Evolutionary conservation across 64 coral and sea anemone genomes (phyloP).

Genomic region (Montipora capricornis): DNA sequence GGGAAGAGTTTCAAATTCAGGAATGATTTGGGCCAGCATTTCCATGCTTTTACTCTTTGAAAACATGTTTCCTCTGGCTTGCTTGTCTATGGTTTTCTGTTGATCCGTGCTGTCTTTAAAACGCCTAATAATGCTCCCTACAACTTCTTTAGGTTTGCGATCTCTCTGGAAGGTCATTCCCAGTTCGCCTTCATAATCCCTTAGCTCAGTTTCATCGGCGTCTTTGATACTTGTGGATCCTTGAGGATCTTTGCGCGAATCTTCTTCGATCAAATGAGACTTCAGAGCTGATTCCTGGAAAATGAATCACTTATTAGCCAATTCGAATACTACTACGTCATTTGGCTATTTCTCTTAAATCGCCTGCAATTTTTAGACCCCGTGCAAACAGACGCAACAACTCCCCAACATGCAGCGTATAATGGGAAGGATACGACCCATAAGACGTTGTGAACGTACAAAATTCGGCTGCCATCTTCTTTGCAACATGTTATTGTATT

Average conservation of each 20-base stretch:
- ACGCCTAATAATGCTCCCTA: slow-evolving; percentile 25
- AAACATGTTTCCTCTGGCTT: not conserved
- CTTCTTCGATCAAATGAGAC: not conserved
- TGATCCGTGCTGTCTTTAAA: not conserved
- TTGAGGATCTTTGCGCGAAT: not conserved
- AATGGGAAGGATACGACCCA: too few relatives aligned
- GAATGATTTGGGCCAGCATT: not conserved
- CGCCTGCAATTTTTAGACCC: too few relatives aligned
- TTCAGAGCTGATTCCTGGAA: not conserved
- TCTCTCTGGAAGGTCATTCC: not conserved
- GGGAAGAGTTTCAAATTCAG: slow-evolving; percentile 25
- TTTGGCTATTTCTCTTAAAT: too few relatives aligned
- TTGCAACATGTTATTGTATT: too few relatives aligned
- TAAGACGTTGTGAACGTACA: too few relatives aligned
- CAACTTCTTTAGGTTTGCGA: slow-evolving; percentile 4
- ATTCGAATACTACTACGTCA: too few relatives aligned
- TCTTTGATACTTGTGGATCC: not conserved
- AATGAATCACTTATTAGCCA: too few relatives aligned
- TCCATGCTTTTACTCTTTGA: slow-evolving; percentile 44
- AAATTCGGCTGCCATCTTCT: too few relatives aligned
- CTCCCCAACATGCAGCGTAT: too few relatives aligned
- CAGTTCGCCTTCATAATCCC: not conserved
- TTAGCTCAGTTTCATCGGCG: not conserved
- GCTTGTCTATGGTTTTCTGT: not conserved
- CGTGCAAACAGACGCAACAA: too few relatives aligned